Evolutionary conservation across 2,797 vertebrate species (phyloP).

Genomic region (Hylomyscus alleni): DNA sequence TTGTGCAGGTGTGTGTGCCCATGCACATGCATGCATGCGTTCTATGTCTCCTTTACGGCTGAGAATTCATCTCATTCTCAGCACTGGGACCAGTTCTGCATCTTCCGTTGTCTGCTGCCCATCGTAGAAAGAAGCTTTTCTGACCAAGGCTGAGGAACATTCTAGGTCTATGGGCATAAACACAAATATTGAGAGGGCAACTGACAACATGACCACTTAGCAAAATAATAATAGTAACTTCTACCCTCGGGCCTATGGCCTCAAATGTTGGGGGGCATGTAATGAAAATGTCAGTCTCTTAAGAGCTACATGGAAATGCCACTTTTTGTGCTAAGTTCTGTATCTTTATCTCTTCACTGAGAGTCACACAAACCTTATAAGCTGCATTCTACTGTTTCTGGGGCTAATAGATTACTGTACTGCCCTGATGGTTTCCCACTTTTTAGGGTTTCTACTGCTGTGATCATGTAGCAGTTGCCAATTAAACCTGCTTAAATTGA

Average conservation of each 20-base stretch:
- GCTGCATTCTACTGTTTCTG: too few species aligned
- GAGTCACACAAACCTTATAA: rapidly evolving
- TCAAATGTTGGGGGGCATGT: not conserved
- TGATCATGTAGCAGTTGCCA: not conserved
- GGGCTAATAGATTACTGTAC: not conserved
- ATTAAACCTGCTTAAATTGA: too few species aligned
- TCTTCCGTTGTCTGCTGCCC: not conserved
- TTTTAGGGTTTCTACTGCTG: not conserved
- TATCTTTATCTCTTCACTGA: not conserved
- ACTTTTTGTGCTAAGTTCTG: not conserved
- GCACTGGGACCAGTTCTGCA: not conserved
- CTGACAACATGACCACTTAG: not conserved
- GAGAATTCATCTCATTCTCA: not conserved
- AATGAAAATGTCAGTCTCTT: not conserved
- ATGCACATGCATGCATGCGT: rapidly evolving
- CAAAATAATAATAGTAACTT: not conserved
- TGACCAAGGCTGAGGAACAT: not conserved
- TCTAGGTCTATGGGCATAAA: not conserved
- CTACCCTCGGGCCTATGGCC: not conserved
- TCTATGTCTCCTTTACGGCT: not conserved
- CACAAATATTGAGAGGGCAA: not conserved
- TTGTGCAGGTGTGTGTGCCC: not conserved
- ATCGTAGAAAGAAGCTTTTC: not conserved
- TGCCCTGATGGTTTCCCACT: not conserved
- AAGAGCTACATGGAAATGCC: not conserved